Percentiles rank a stretch among this genome's conserved stretches.
These are phyloP conservation scores for Sycophaga agraensis DNA, from an alignment of 1,140 invertebrate species.

Conservation along the genomic window DNA sequence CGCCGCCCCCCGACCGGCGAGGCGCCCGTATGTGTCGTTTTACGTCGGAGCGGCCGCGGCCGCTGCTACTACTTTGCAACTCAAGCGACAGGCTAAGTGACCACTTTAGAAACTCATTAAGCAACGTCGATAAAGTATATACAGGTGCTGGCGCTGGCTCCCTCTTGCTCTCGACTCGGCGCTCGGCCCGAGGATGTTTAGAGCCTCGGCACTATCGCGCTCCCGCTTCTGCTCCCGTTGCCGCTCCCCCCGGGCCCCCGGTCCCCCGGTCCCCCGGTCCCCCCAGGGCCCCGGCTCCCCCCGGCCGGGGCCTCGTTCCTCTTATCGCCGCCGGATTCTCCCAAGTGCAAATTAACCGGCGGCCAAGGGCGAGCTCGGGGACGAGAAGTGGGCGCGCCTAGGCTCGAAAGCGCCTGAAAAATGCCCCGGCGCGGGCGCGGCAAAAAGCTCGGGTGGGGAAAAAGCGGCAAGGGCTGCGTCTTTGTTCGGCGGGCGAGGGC, in stretches of 20 bases:
- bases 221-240: slow-evolving; percentile 4
- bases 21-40: slow-evolving; percentile 26
- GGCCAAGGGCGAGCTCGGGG: neutral
- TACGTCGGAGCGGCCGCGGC: slow-evolving; percentile 2
- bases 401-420: too few species aligned
- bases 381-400: too few species aligned
- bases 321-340: slow-evolving; percentile 7
- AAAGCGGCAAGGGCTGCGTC: neutral
- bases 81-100: slow-evolving; percentile 30
- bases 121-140: slow-evolving; percentile 30
- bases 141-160: slow-evolving; percentile 11
- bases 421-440: too few species aligned
- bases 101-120: slow-evolving; percentile 34
- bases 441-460: neutral
- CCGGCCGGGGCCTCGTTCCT: neutral
- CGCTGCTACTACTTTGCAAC: slow-evolving; percentile 23
- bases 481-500: too few species aligned
- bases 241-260: neutral
- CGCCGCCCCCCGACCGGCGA: slow-evolving; percentile 5
- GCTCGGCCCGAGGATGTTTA: neutral
- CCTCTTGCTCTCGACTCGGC: neutral
- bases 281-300: neutral
- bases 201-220: slow-evolving; percentile 7
- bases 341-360: slow-evolving; percentile 16
- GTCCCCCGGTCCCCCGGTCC: neutral